Evolutionary conservation across 2,797 vertebrate genomes (phyloP).

Genomic region (Neosilurus hyrtlii): DNA sequence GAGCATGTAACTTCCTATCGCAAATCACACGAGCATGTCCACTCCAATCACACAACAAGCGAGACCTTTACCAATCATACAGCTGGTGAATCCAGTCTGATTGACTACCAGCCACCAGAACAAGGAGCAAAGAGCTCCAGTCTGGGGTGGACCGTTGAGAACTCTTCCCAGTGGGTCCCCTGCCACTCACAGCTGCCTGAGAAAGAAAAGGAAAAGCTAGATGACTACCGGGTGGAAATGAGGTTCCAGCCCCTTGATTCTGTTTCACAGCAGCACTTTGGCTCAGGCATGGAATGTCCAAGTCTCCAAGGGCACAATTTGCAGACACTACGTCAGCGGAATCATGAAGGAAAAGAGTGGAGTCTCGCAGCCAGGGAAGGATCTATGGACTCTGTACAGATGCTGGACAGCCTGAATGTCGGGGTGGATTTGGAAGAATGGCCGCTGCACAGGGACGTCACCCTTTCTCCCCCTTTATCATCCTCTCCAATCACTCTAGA

Average conservation of each 20-base stretch:
- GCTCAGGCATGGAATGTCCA: constrained; percentile 65
- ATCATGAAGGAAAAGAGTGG: constrained; percentile 56
- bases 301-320: constrained; percentile 69
- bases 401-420: constrained; percentile 93
- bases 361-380: constrained; percentile 70
- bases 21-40: constrained; percentile 63
- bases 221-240: constrained; percentile 92
- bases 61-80: constrained; percentile 75
- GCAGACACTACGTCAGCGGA: constrained; percentile 68
- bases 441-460: constrained; percentile 92
- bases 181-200: constrained; percentile 82
- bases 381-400: constrained; percentile 90
- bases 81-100: constrained; percentile 67
- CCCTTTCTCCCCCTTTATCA: constrained; percentile 91
- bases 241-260: constrained; percentile 80
- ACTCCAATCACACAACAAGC: constrained; percentile 75
- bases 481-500: constrained; percentile 91
- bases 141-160: constrained; percentile 82
- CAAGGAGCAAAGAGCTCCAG: constrained; percentile 62
- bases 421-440: constrained; percentile 87
- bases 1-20: constrained; percentile 67
- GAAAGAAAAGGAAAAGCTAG: constrained; percentile 84
- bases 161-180: constrained; percentile 80
- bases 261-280: constrained; percentile 61
- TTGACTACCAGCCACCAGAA: constrained; percentile 65